phyloP scores from a whole-genome alignment of 2,797 vertebrate genomes.

The Cottoperca gobio region DNA sequence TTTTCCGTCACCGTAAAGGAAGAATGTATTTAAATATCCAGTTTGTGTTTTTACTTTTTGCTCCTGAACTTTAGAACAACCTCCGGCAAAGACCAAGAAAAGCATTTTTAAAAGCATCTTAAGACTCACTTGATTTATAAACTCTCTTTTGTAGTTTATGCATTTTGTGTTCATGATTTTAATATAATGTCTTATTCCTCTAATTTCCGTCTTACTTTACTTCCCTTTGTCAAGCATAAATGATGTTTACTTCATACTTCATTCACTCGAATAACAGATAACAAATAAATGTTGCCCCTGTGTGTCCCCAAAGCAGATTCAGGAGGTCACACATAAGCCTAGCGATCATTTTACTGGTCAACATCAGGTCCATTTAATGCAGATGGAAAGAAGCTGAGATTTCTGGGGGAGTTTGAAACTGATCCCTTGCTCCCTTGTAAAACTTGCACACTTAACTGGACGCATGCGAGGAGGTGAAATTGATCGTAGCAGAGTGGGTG shows the following conservation, averaged over 20 bases:
- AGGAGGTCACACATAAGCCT: conserved; percentile 49
- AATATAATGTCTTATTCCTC: neutral
- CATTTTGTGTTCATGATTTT: neutral
- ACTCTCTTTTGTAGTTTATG: neutral
- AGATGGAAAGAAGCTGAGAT: conserved; percentile 66
- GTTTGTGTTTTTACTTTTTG: neutral
- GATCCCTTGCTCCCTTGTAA: conserved; percentile 74
- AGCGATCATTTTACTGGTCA: conserved; percentile 70
- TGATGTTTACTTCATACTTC: neutral
- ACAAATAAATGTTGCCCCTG: neutral
- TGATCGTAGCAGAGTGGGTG: conserved; percentile 74
- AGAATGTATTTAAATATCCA: neutral
- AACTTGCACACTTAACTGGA: conserved; percentile 75
- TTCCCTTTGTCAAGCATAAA: neutral
- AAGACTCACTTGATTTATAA: too few relatives aligned
- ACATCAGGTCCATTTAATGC: conserved; percentile 60
- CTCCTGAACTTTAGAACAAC: neutral
- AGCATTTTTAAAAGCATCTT: neutral
- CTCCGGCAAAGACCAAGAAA: neutral
- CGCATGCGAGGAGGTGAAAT: conserved; percentile 73
- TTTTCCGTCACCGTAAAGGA: too few relatives aligned
- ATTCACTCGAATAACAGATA: neutral
- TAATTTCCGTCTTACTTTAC: neutral
- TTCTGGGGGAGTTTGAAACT: conserved; percentile 70
- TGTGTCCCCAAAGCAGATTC: conserved; percentile 10